A percentile compares a stretch with the other conserved stretches of the same genome.
phyloP scores from a whole-genome alignment of 2,113 vertebrate species.

The Hippolais icterina region DNA sequence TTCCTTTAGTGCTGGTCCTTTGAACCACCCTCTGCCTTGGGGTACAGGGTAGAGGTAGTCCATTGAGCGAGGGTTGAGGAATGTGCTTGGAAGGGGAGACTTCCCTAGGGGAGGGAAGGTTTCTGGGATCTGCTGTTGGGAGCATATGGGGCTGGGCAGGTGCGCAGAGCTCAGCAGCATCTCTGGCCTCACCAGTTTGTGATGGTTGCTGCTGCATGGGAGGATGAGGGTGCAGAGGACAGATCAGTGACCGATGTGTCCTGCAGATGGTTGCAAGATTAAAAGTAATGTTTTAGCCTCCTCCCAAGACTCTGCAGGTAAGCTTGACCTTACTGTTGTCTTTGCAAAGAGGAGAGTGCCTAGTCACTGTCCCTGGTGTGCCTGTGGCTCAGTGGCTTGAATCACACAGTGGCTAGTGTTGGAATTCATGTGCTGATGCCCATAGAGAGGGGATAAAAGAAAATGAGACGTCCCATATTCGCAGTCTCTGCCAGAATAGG shows the following conservation, averaged over 20 bases:
- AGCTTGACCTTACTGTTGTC: neutral
- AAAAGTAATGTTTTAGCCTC: neutral
- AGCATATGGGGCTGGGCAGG: neutral
- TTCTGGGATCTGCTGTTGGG: neutral
- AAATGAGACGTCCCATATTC: neutral
- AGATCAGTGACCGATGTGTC: neutral
- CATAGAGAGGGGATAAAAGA: accelerated
- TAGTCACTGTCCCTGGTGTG: accelerated
- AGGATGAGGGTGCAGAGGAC: neutral
- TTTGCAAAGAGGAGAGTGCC: neutral
- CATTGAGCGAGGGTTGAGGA: neutral
- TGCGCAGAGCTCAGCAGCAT: neutral
- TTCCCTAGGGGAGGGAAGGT: neutral
- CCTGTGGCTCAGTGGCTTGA: neutral
- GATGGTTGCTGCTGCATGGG: neutral
- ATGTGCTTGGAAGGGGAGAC: neutral
- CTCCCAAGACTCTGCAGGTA: neutral
- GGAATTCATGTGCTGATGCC: neutral
- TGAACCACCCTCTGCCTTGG: neutral
- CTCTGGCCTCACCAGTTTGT: neutral
- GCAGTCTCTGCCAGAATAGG: neutral
- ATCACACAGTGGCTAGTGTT: neutral
- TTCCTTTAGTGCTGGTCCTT: neutral
- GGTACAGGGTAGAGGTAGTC: neutral
- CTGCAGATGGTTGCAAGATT: neutral